Base-by-base conservation (phyloP, 1,140 invertebrate species). In the Habropoda laboriosa region DNA sequence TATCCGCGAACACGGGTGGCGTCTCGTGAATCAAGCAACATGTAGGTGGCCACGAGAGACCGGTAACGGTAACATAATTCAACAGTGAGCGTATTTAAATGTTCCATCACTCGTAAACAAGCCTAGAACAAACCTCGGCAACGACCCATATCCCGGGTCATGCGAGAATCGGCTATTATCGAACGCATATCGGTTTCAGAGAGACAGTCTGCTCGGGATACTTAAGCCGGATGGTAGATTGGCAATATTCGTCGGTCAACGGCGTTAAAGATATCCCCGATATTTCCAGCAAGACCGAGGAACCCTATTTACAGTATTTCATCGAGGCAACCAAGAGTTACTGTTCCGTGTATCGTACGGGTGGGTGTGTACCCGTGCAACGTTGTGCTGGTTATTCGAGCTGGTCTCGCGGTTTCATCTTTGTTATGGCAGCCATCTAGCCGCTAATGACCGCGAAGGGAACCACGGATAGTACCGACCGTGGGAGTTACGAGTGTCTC, bases 401-500 rank as follows among this genome's bases (percentile, higher is more conserved):
- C 53, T 38, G 47, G 6, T 66, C 66, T 63, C 79, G 68, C 72
- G 83, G 81, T 80, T 85, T 85, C 83, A 66, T 86, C 83, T 85
- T 85, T 61, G 80, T 86, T 86, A 86, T 81, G 64, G 83, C 74
- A 79, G 79, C 70, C 83, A 81, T 86, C 77, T 77, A 86, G 80
- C 35, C 85, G 57, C 80, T 85, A 86, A 86, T 86, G 85, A 86
- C 85, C 80, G 73, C 66, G 66, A 45, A 74, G 79, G 32, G 72
- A 77, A 51, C 42, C 78, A 58, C 40, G 78, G 82, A 70, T 73
- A 70, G 40, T 32, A 32, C 51, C 53, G 32, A 21, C 70, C 79
- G 83, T 81, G 74, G 68, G 79, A 86, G 79, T 86, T 86, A 85
- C 74, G 74, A 85, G n/a, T 78, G 74, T 81, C 83, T 79, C 63